phyloP scores from a whole-genome alignment of 2,888 invertebrate species.

The Caenorhabditis sp. region DNA sequence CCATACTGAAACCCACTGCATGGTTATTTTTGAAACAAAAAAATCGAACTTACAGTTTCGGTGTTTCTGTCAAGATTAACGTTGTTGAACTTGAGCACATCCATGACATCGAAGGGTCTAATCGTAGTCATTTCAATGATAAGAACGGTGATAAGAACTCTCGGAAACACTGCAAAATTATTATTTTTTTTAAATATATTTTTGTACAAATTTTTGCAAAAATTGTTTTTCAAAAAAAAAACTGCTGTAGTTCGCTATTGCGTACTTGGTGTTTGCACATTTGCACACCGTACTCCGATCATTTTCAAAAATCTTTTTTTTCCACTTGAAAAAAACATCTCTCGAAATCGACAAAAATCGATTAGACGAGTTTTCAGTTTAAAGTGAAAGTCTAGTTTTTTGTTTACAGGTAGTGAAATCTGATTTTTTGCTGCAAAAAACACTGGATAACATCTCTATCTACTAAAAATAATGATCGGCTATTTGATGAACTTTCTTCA shows the following conservation, averaged over 20 bases:
- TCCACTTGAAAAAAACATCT: neutral
- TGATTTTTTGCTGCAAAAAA: neutral
- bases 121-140: slow-evolving; percentile 44
- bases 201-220: neutral
- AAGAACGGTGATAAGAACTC: neutral
- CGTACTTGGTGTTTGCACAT: slow-evolving; percentile 13
- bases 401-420: neutral
- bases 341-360: neutral
- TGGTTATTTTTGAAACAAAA: slow-evolving; percentile 69
- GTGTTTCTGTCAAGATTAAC: slow-evolving; percentile 91
- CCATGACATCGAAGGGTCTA: slow-evolving; percentile 56
- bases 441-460: neutral
- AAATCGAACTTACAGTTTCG: slow-evolving; percentile 78
- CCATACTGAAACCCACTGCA: slow-evolving; percentile 71
- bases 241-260: neutral
- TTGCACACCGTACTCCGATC: slow-evolving; percentile 14
- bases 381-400: neutral
- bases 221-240: slow-evolving; percentile 8
- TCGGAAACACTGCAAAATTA: neutral
- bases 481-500: slow-evolving; percentile 36
- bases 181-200: neutral
- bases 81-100: slow-evolving; percentile 63
- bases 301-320: neutral
- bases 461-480: slow-evolving; percentile 24
- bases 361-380: neutral